Percentiles rank a stretch among this genome's conserved stretches.
These are phyloP conservation scores for Takifugu flavidus DNA, from an alignment of 2,113 vertebrate species.

Conservation along the genomic window DNA sequence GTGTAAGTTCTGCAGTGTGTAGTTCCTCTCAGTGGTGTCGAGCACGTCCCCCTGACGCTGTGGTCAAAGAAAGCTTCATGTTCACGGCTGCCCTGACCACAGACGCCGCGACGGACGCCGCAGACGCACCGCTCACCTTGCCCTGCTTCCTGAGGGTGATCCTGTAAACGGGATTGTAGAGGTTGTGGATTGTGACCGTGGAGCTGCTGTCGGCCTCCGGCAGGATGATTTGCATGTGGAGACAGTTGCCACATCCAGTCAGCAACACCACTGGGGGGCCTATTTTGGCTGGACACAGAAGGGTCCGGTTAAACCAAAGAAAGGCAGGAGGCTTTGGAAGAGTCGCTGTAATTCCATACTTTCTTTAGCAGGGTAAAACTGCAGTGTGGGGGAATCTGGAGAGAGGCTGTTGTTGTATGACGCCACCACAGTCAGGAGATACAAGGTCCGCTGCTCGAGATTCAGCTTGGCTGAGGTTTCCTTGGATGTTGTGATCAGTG, in stretches of 20 bases:
- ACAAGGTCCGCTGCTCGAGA: not conserved
- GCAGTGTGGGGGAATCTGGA: not conserved
- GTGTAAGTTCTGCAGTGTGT: conserved; percentile 20
- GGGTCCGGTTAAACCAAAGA: too few relatives aligned
- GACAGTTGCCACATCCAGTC: conserved; percentile 37
- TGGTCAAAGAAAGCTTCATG: too few relatives aligned
- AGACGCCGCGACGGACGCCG: too few relatives aligned
- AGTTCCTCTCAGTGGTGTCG: not conserved
- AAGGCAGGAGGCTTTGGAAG: too few relatives aligned
- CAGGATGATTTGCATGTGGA: conserved; percentile 45
- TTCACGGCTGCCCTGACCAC: too few relatives aligned
- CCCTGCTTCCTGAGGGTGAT: not conserved
- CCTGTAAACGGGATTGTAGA: not conserved
- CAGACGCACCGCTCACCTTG: too few relatives aligned
- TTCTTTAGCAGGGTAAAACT: not conserved
- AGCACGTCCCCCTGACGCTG: too few relatives aligned
- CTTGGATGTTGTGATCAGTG: not conserved
- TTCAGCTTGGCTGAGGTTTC: not conserved
- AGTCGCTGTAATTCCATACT: not conserved
- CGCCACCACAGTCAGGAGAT: not conserved
- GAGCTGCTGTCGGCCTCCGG: not conserved
- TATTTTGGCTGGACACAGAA: conserved; percentile 11
- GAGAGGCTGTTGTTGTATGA: not conserved
- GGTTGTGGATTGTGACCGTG: not conserved
- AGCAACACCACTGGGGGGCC: conserved; percentile 36